phyloP scores from a whole-genome alignment of 2,888 invertebrate genomes.

The Blera fallax region DNA sequence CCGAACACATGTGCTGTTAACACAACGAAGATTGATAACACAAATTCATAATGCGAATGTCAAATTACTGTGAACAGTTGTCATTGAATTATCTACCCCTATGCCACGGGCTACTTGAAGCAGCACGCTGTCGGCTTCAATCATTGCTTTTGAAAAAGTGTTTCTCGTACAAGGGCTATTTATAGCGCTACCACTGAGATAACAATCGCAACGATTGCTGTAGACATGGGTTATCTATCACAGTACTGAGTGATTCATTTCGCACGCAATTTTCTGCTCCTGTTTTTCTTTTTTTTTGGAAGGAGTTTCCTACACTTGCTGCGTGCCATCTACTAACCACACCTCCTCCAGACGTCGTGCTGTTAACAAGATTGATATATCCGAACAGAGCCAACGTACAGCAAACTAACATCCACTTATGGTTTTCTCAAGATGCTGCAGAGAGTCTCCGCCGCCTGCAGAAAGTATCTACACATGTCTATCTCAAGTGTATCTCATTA shows the following conservation, averaged over 20 bases:
- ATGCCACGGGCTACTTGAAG: neutral
- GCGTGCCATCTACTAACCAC: neutral
- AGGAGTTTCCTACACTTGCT: neutral
- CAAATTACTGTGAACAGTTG: constrained; percentile 10
- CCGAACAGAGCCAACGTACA: neutral
- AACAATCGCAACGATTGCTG: neutral
- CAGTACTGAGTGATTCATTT: constrained; percentile 2
- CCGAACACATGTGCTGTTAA: neutral
- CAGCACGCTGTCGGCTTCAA: neutral
- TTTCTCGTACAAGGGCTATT: neutral
- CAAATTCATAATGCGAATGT: neutral
- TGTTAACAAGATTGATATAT: constrained; percentile 2
- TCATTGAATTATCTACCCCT: constrained; percentile 6
- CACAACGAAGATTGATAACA: neutral
- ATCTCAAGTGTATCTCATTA: constrained; percentile 23
- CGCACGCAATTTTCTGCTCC: neutral
- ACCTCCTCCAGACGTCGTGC: neutral
- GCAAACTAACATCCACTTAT: neutral
- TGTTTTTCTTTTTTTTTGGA: neutral
- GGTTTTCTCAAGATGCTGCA: neutral
- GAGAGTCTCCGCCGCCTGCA: neutral
- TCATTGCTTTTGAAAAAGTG: neutral
- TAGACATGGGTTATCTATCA: constrained; percentile 5
- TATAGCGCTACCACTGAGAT: neutral
- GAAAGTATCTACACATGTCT: constrained; percentile 7